Base-by-base conservation (phyloP, 1,140 invertebrate species). In the Bombus cullumanus region DNA sequence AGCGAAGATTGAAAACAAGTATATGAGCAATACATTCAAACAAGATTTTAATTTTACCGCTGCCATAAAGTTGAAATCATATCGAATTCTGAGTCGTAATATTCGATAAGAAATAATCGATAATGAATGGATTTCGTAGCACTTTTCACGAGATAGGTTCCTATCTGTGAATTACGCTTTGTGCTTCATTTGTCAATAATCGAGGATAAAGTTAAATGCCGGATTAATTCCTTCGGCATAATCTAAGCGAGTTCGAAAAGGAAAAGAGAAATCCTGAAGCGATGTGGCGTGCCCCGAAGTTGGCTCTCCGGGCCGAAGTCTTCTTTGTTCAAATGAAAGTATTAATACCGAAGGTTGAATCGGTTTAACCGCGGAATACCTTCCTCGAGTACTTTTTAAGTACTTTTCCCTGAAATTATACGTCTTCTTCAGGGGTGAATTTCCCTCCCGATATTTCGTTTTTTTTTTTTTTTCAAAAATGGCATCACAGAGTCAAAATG, bases 401-500 rank as follows among this genome's bases (percentile, higher is more conserved):
- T 78, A 76, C 13, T 62, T 53, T 41, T n/a, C 57, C 34, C 15
- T 37, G 41, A 72, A 81, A 41, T 47, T 18, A 28, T 41, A 47
- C 47, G 39, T 72, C 34, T 73, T 74, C n/a, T 34, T 62, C 69
- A 47, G 68, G 71, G 71, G n/a, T n/a, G 28, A 31, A 59, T 64
- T 15, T 28, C 75, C 12, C 18, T 22, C 13, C 12, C 31, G 39
- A 13, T 80, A 77, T 53, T 31, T 80, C 15, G 37, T 74, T 43
- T 73, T 15, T 28, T 34, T 34, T 34, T 34, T 37, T 59, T n/a
- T 74, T 80, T 37, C n/a, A 47, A 89, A 87, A 75, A 94, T 94
- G 93, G 93, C 93, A 93, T 93, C 93, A 76, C 92, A 92, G 71
- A 90, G 85, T 90, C 90, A 91, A 84, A 91, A 86, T 77, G 81